Conservation (phyloP, 1,140 invertebrate genomes). For the Grapholita molesta region DNA sequence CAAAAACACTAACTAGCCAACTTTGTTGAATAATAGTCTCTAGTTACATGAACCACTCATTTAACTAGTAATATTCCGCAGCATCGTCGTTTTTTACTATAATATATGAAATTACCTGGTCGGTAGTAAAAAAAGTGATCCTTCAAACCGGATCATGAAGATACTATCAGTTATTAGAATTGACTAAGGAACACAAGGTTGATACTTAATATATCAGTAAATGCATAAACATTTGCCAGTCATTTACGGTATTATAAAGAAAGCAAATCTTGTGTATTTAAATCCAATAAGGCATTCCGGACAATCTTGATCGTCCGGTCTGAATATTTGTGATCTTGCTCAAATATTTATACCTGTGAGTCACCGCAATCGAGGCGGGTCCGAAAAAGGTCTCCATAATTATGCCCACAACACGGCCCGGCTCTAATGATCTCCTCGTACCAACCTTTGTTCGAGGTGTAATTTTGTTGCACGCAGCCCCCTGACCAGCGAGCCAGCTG, state of each 20-base stretch:
- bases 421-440: background rate
- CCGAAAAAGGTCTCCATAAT: background rate
- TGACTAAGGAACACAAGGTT: background rate
- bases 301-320: background rate
- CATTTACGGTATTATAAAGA: background rate
- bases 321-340: slow-evolving; percentile 3
- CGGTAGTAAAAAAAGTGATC: background rate
- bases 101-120: background rate
- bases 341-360: slow-evolving; percentile 12
- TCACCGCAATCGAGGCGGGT: background rate
- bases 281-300: slow-evolving; percentile 10
- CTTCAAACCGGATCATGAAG: background rate
- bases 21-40: background rate
- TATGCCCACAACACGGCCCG: background rate
- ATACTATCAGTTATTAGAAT: background rate
- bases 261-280: background rate
- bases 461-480: background rate
- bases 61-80: background rate
- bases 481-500: background rate
- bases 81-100: background rate
- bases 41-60: background rate
- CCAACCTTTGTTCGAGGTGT: background rate
- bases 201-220: background rate
- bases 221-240: background rate
- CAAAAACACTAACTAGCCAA: background rate